A percentile compares a stretch with the other conserved stretches of the same genome.
Conservation (phyloP, 2,797 vertebrate genomes). For the Ctenochaetus hawaiiensis region DNA sequence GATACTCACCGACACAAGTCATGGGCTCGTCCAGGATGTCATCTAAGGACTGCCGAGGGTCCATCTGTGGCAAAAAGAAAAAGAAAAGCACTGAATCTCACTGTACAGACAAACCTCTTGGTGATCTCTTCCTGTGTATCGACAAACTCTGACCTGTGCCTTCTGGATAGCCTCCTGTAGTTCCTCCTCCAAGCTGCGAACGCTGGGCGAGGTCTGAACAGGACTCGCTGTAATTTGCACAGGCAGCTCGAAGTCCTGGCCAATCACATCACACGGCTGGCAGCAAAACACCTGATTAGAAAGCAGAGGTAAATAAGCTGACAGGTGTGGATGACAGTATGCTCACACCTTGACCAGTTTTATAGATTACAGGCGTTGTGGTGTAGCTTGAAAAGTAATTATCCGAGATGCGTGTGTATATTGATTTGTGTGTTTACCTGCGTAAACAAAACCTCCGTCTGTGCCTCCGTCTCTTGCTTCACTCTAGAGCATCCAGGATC, state of each 20-base stretch:
- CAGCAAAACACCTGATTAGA: slow-evolving; percentile 83
- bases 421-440: slow-evolving; percentile 68
- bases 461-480: slow-evolving; percentile 58
- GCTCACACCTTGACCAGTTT: slow-evolving; percentile 33
- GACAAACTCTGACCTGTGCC: slow-evolving; percentile 86
- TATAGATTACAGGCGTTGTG: slow-evolving; percentile 2
- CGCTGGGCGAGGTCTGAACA: slow-evolving; percentile 71
- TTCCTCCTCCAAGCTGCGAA: slow-evolving; percentile 91
- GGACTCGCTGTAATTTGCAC: slow-evolving; percentile 90
- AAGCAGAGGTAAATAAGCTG: slow-evolving; percentile 35
- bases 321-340: slow-evolving; percentile 27
- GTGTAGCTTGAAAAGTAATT: slow-evolving; percentile 15
- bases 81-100: slow-evolving; percentile 23
- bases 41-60: slow-evolving; percentile 89
- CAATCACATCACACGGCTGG: slow-evolving; percentile 86
- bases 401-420: background rate
- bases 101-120: background rate
- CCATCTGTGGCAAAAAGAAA: slow-evolving; percentile 83
- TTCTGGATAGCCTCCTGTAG: slow-evolving; percentile 93
- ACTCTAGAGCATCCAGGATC: slow-evolving; percentile 76
- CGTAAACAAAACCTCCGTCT: slow-evolving; percentile 76
- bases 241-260: slow-evolving; percentile 90
- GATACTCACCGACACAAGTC: slow-evolving; percentile 79
- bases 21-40: slow-evolving; percentile 90
- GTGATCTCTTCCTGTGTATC: slow-evolving; percentile 9